Evolutionary conservation across 2,797 vertebrate species (phyloP).

Genomic region (Rhincodon typus): DNA sequence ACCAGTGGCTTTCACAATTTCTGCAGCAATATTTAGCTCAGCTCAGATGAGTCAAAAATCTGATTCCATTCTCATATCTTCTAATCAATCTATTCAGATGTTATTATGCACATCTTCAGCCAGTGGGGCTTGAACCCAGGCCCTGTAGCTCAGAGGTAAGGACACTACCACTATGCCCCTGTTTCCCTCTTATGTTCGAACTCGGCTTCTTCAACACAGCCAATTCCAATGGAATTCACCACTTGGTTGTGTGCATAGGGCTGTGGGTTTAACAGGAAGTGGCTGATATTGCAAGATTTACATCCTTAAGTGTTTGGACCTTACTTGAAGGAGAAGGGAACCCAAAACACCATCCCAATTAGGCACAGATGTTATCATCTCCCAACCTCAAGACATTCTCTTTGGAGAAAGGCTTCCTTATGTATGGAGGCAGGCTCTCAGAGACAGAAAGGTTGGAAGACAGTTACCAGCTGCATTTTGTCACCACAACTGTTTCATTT

Average conservation of each 20-base stretch:
- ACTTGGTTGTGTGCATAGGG: neutral
- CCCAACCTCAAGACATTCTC: neutral
- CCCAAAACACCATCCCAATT: neutral
- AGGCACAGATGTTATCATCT: neutral
- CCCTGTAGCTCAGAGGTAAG: no score
- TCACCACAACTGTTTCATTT: conserved; percentile 21
- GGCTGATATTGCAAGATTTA: neutral
- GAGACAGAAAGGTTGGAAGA: neutral
- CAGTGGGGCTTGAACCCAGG: no score
- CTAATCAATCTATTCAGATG: no score
- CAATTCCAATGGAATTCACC: neutral
- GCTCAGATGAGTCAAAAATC: no score
- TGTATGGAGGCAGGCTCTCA: neutral
- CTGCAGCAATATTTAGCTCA: neutral
- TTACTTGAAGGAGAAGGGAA: neutral
- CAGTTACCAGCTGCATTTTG: neutral
- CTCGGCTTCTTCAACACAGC: neutral
- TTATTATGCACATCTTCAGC: no score
- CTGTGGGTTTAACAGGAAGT: neutral
- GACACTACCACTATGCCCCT: no score
- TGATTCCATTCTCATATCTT: no score
- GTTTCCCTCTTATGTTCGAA: neutral
- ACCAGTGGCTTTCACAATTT: neutral
- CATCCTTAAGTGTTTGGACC: neutral
- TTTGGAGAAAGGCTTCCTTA: neutral